A percentile compares a stretch with the other conserved stretches of the same genome.
These are phyloP conservation scores for Arvicola amphibius DNA, from an alignment of 2,797 vertebrate genomes.

Conservation along the genomic window DNA sequence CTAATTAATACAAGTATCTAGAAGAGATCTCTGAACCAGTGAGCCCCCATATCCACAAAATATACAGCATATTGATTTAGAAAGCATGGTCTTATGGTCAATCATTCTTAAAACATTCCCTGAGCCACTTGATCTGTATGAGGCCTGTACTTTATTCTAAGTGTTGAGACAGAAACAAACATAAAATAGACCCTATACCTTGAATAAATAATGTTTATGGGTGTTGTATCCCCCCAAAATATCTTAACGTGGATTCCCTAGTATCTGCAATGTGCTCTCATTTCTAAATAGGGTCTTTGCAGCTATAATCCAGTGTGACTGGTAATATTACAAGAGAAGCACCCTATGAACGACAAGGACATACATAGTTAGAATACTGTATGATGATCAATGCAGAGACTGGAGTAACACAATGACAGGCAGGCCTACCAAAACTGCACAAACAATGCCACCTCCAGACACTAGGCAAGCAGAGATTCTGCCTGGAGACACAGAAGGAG, in stretches of 20 bases:
- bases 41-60: not conserved
- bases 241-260: not conserved
- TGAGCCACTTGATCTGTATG: not conserved
- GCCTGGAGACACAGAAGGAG: not conserved
- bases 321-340: not conserved
- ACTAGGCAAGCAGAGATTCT: not conserved
- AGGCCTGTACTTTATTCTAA: not conserved
- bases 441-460: not conserved
- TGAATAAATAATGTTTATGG: not conserved
- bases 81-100: slow-evolving; percentile 38
- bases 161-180: not conserved
- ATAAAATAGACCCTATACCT: not conserved
- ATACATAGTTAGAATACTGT: not conserved
- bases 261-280: not conserved
- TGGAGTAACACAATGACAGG: not conserved
- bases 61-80: not conserved
- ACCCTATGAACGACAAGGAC: not conserved
- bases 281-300: slow-evolving; percentile 45
- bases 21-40: not conserved
- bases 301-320: not conserved
- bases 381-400: not conserved
- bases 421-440: not conserved
- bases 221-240: not conserved
- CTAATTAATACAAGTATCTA: not conserved
- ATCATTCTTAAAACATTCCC: slow-evolving; percentile 32